Evolutionary conservation across 2,888 invertebrate species (phyloP).

Genomic region (Ochropleura plecta): DNA sequence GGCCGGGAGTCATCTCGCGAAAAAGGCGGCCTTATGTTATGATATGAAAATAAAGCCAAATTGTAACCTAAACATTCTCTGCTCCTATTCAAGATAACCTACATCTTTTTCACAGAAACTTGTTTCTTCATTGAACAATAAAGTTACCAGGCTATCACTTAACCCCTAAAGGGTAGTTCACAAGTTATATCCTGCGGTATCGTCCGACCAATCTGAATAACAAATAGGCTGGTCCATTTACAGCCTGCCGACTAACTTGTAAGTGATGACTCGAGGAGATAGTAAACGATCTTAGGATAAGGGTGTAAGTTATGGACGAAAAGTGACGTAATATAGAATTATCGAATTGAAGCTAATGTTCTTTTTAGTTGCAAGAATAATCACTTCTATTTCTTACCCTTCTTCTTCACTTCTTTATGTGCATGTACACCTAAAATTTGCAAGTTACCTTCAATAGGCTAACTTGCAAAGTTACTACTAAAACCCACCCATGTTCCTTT

Average conservation of each 20-base stretch:
- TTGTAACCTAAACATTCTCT: background rate
- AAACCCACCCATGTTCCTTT: no score
- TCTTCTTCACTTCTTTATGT: no score
- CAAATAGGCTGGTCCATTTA: constrained; percentile 69
- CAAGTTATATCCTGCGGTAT: constrained; percentile 49
- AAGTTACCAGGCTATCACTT: constrained; percentile 50
- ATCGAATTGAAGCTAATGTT: background rate
- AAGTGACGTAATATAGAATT: background rate
- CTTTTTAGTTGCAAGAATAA: background rate
- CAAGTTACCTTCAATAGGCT: no score
- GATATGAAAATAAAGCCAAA: background rate
- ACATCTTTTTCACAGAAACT: background rate
- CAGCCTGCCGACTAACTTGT: constrained; percentile 41
- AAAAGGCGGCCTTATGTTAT: background rate
- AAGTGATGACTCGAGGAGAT: constrained; percentile 53
- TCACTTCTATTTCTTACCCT: background rate
- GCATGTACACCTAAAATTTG: no score
- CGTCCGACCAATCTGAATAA: constrained; percentile 69
- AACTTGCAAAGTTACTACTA: no score
- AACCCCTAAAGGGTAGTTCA: constrained; percentile 63
- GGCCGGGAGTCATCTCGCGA: no score
- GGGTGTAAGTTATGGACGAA: background rate
- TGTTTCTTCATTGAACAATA: constrained; percentile 21
- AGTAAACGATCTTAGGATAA: constrained; percentile 33
- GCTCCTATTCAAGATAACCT: background rate